These are phyloP conservation scores for Anarsia innoxiella DNA, from an alignment of 2,888 invertebrate genomes.

Conservation along the genomic window DNA sequence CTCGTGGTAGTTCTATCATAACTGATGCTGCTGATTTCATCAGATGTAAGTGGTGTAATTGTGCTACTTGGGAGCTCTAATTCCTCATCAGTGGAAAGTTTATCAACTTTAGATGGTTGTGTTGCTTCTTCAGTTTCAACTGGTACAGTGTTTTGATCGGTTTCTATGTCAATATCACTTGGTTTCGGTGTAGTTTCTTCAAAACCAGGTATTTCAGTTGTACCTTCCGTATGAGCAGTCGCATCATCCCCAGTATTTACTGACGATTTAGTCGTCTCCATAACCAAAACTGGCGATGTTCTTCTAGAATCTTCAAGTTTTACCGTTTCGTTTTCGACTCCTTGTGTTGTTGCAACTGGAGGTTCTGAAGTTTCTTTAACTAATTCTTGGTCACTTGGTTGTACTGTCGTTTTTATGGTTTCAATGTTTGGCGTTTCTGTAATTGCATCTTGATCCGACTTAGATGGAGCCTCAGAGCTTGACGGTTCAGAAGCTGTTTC, in stretches of 20 bases:
- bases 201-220: no score
- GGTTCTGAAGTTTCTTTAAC: constrained; percentile 1
- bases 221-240: no score
- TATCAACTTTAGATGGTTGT: neutral
- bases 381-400: neutral
- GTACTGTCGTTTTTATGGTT: no score
- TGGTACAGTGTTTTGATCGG: constrained; percentile 15
- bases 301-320: no score
- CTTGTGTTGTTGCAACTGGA: neutral
- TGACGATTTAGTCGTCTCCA: no score
- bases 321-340: neutral
- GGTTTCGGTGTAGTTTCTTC: no score
- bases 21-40: no score
- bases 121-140: constrained; percentile 6
- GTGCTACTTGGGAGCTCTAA: neutral
- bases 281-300: no score
- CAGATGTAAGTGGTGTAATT: no score
- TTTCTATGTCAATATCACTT: no score
- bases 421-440: neutral
- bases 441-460: neutral
- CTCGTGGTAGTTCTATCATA: neutral
- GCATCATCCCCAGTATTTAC: no score
- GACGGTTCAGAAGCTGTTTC: no score
- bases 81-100: neutral
- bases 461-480: neutral